Base-by-base conservation (phyloP, 2,797 vertebrate species). In the Trachurus trachurus region DNA sequence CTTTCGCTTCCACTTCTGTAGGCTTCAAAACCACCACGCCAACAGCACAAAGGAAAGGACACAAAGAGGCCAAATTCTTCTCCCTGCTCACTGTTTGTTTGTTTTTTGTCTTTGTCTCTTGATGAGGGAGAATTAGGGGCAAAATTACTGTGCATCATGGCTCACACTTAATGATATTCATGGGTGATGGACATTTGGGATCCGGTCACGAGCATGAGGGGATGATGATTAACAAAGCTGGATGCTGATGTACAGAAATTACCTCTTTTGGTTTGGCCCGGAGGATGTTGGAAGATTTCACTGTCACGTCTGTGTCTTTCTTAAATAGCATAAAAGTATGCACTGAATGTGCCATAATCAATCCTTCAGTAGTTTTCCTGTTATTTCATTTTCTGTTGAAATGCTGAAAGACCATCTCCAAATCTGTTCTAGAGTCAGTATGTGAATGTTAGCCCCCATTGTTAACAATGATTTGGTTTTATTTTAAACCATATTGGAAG, bases 81-180 rank as follows among this genome's bases (percentile, higher is more conserved):
- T 1, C 50, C 64, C 71, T 42, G 39, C 73, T 70, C 54, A 58
- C 57, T 45, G 63, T 75, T 67, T 82, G 64, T 21, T 67, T 80
- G 68, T 42, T 64, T 67, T 82, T 78, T 80, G 69, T 87, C 74
- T 91, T 92, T 93, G 93, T 90, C 66, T 82, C 86, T 90, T 89
- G 86, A 93, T 90, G 85, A 70, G 89, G 88, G 82, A 59, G 94
- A 95, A 94, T 87, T 86, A 76, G 93, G 88, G 92, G 84, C 89
- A 90, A 91, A 87, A 95, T 94, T 93, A 89, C 85, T 92, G 92
- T 90, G 91, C 90, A 90, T 93, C 93, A 93, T 92, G 90, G 79
- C 89, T 94, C 92, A 92, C 88, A 92, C 79, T 84, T 76, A 84
- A 86, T 81, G 70, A 76, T 79, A 75, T 78, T 84, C 74, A 78